These are phyloP conservation scores for Scaptomyza polygonia DNA, from an alignment of 2,888 invertebrate genomes.

Conservation along the genomic window DNA sequence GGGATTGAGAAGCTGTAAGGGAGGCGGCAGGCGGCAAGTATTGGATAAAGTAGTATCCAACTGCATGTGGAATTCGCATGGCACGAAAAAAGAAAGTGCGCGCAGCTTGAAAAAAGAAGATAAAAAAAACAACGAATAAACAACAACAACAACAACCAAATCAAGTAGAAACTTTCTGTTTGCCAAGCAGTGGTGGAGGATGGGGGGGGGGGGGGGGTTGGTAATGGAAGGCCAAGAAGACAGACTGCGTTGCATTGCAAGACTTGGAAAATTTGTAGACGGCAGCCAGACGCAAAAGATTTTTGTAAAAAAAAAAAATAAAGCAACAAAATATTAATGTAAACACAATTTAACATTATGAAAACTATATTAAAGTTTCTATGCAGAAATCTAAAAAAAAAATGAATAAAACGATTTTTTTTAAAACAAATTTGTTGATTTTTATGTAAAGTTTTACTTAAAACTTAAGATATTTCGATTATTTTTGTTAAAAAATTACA, in stretches of 20 bases:
- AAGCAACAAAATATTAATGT: too few species aligned
- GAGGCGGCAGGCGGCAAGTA: not conserved
- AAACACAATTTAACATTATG: too few species aligned
- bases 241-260: constrained; percentile 15
- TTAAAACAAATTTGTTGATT: too few species aligned
- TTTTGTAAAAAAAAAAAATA: not conserved
- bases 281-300: constrained; percentile 23
- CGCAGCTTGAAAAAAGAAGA: constrained; percentile 29
- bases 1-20: not conserved
- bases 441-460: not conserved
- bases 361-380: too few species aligned
- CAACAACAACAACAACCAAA: constrained; percentile 2
- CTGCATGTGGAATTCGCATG: constrained; percentile 59
- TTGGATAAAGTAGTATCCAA: constrained; percentile 13
- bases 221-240: too few species aligned
- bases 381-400: too few species aligned
- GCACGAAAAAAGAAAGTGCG: constrained; percentile 70
- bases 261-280: constrained; percentile 4
- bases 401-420: too few species aligned
- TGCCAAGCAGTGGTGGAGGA: not conserved
- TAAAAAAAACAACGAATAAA: constrained; percentile 30
- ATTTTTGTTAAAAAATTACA: too few species aligned
- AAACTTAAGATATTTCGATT: too few species aligned
- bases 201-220: too few species aligned
- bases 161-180: constrained; percentile 61